Evolutionary conservation across 2,797 vertebrate genomes (phyloP).

Genomic region (Tragelaphus oryx): DNA sequence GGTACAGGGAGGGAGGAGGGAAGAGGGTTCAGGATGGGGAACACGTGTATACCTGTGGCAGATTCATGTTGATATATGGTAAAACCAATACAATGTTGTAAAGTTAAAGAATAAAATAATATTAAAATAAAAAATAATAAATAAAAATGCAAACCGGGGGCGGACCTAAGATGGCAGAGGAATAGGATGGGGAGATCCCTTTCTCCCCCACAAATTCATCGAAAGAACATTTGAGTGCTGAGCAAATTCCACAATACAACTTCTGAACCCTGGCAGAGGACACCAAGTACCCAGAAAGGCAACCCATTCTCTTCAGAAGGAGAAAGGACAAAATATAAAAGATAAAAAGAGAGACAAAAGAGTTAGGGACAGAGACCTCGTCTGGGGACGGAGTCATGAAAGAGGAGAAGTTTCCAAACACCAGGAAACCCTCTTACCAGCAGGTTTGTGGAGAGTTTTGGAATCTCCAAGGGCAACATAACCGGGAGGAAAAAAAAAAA

Average conservation of each 20-base stretch:
- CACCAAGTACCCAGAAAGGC: background rate
- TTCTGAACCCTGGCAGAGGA: background rate
- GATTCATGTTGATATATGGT: too few relatives aligned
- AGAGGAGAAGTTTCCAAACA: background rate
- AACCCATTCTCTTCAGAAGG: background rate
- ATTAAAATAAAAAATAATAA: too few relatives aligned
- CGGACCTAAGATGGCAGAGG: background rate
- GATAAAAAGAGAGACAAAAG: background rate
- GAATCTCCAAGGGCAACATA: background rate
- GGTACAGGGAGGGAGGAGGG: background rate
- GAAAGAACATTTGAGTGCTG: background rate
- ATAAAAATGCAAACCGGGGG: background rate
- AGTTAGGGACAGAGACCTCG: background rate
- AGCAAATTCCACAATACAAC: background rate
- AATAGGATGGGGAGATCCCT: background rate
- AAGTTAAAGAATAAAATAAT: too few relatives aligned
- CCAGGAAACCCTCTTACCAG: background rate
- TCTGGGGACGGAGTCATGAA: background rate
- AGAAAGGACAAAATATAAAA: background rate
- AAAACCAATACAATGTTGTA: too few relatives aligned
- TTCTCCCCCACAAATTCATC: background rate
- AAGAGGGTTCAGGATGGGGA: too few relatives aligned
- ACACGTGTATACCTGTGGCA: too few relatives aligned
- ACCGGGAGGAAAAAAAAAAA: rapidly evolving
- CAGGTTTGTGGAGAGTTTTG: background rate